A percentile compares a stretch with the other conserved stretches of the same genome.
phyloP scores from a whole-genome alignment of 2,113 vertebrate genomes.

The Eira barbara region DNA sequence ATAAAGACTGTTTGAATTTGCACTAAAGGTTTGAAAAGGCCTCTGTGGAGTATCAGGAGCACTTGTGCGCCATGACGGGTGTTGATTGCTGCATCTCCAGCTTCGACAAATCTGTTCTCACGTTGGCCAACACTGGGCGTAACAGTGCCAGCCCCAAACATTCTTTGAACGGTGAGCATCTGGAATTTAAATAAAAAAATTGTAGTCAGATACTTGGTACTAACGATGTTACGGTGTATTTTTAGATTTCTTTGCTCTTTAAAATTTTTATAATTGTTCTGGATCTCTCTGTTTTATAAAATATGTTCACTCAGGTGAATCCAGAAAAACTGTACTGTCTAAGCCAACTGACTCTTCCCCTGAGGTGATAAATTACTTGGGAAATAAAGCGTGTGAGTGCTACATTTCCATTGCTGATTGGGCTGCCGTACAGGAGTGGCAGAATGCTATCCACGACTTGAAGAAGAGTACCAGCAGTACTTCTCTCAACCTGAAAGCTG shows the following conservation, averaged over 20 bases:
- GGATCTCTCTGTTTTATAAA: background rate
- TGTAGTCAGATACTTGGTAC: background rate
- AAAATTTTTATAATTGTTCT: background rate
- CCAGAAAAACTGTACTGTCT: conserved; percentile 93
- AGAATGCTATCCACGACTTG: conserved; percentile 87
- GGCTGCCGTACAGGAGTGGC: conserved; percentile 96
- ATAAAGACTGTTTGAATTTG: conserved; percentile 50
- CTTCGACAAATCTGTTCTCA: conserved; percentile 89
- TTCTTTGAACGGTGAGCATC: conserved; percentile 87
- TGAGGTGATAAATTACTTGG: conserved; percentile 95
- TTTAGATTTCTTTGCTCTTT: background rate
- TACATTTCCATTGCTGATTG: conserved; percentile 95
- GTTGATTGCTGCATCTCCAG: conserved; percentile 93
- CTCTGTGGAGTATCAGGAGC: conserved; percentile 95
- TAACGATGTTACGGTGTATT: background rate
- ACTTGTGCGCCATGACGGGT: conserved; percentile 94
- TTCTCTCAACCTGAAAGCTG: conserved; percentile 91
- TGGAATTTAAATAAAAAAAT: background rate
- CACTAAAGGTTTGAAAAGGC: conserved; percentile 95
- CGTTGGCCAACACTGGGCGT: conserved; percentile 85
- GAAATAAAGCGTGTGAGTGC: conserved; percentile 96
- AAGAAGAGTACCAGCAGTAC: conserved; percentile 91
- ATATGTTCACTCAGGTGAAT: conserved; percentile 86
- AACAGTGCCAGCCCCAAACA: conserved; percentile 95
- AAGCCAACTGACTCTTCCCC: conserved; percentile 93